Conservation (phyloP, 2,113 vertebrate species). For the Oceanites oceanicus region DNA sequence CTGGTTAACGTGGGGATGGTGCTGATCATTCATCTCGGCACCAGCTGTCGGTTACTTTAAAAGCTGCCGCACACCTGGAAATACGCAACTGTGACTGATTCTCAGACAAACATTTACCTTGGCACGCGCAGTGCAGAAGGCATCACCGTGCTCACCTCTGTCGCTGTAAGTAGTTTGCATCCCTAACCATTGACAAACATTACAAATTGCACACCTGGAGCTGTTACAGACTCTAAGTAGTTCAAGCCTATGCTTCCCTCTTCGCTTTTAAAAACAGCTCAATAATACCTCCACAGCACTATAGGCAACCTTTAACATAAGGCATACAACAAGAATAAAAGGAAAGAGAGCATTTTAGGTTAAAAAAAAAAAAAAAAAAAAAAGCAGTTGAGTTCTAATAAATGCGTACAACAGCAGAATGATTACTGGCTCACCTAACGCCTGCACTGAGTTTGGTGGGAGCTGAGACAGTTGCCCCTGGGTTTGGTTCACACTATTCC, state of each 20-base stretch:
- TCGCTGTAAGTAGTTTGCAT: slow-evolving; percentile 33
- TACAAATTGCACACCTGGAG: slow-evolving; percentile 41
- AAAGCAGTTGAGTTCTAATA: background rate
- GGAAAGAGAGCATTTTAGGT: background rate
- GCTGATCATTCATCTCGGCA: background rate
- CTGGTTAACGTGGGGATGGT: background rate
- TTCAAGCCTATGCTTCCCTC: background rate
- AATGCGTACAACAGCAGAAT: background rate
- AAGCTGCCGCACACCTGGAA: slow-evolving; percentile 31
- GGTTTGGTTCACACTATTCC: background rate
- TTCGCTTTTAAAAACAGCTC: background rate
- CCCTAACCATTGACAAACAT: slow-evolving; percentile 11
- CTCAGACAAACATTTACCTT: slow-evolving; percentile 56
- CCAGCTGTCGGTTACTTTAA: slow-evolving; percentile 5
- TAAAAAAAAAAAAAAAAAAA: background rate
- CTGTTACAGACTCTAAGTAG: background rate
- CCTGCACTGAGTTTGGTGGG: background rate
- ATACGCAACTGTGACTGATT: background rate
- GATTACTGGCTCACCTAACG: background rate
- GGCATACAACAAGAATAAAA: background rate
- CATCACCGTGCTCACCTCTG: background rate
- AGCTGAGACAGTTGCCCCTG: background rate
- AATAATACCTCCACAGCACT: background rate
- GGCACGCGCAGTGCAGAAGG: background rate
- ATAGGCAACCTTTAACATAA: background rate